phyloP scores from a whole-genome alignment of 1,140 invertebrate genomes.

The Panagrolaimus sp. region DNA sequence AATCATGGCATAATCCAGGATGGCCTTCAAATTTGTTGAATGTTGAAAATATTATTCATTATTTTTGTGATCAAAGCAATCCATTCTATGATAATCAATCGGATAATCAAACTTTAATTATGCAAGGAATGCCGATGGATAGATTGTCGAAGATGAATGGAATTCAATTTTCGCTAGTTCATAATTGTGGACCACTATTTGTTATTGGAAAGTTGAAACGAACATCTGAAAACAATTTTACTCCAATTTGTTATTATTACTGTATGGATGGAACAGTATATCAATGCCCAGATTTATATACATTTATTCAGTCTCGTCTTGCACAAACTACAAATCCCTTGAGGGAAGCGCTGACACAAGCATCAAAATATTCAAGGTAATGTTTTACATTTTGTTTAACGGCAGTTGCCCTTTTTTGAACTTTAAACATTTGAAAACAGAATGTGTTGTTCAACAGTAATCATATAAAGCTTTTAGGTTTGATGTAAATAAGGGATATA shows the following conservation, averaged over 20 bases:
- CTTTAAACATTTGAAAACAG: too few relatives aligned
- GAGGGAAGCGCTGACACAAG: constrained; percentile 34
- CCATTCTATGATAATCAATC: constrained; percentile 91
- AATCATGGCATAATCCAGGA: constrained; percentile 26
- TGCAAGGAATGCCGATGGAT: constrained; percentile 72
- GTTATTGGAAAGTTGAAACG: constrained; percentile 81
- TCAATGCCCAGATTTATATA: constrained; percentile 88
- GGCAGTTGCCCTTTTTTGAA: too few relatives aligned
- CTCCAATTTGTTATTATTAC: constrained; percentile 87
- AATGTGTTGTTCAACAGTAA: too few relatives aligned
- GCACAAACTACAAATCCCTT: constrained; percentile 65
- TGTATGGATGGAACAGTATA: constrained; percentile 93
- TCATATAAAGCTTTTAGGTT: too few relatives aligned
- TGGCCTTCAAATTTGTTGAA: constrained; percentile 24
- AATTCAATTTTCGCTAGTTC: constrained; percentile 83
- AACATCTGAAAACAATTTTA: constrained; percentile 25
- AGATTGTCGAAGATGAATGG: constrained; percentile 82
- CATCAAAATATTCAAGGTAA: constrained; percentile 23
- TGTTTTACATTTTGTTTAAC: too few relatives aligned
- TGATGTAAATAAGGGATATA: constrained; percentile 30
- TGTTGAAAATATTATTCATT: constrained; percentile 80
- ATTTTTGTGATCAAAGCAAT: constrained; percentile 88
- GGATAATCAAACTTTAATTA: constrained; percentile 92
- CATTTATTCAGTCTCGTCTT: constrained; percentile 86
- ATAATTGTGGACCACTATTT: constrained; percentile 92